Base-by-base conservation (phyloP, 2,113 vertebrate genomes). In the Anguilla japonica region DNA sequence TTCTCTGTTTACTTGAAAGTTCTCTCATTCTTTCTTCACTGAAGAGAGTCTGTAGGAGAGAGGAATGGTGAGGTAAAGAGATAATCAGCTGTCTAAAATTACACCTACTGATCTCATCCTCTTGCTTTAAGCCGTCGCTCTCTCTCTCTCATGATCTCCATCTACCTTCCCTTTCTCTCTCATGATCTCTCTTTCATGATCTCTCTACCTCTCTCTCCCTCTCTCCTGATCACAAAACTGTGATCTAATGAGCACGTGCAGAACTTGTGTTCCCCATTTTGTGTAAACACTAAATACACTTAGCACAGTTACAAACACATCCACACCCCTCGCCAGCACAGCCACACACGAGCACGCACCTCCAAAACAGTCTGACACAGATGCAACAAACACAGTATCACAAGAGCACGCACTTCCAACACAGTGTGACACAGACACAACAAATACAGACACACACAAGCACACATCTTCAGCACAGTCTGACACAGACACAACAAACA, bases 81-180 rank as follows among this genome's bases (percentile, higher is more conserved):
- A 94, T 93, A 92, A 94, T 92, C 92, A 91, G 89, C 89, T 83
- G 88, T 87, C 89, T 94, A 91, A 93, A 94, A 92, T 94, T 94
- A 95, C 92, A 94, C 91, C 87, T 91, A 92, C 90, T 93, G 92
- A 95, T 91, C 93, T 94, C 93, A 94, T 91, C 91, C 90, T 93
- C 90, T 92, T 86, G 46, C 89, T 91, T 90, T 90, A 94, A 93
- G 90, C 87, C 79, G 50, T 92, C 60, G 2, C 92, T 92, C 60
- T 67, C 92, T 92, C 41, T 41, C 93, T 93, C 91, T 90, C 91
- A 92, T 16, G 86, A 89, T 91, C 91, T 88, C 82, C 8, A 18
- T 18, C n/a, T 53, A 26, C 34, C 50, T 22, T 92, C 53, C 34
- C 93, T 94, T 91, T 26, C 60, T 67, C 60, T 22, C 22, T 67